phyloP scores from a whole-genome alignment of 1,140 invertebrate genomes.

The Mylabris phalerata region DNA sequence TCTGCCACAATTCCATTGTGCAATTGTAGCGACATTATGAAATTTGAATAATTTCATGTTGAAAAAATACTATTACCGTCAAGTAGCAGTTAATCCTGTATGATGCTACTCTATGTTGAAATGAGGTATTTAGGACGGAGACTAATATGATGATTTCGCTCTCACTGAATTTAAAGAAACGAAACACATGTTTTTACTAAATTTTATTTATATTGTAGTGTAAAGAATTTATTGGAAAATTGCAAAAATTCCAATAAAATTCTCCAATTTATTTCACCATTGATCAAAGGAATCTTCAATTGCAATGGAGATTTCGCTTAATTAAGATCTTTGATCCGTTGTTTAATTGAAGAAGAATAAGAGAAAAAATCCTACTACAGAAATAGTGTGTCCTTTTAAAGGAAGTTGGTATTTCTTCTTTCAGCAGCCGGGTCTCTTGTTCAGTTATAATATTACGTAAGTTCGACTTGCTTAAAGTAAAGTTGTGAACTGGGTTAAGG shows the following conservation, averaged over 20 bases:
- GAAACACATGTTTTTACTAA: no score
- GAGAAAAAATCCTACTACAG: no score
- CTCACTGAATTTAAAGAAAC: conserved; percentile 1
- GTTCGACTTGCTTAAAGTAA: conserved; percentile 22
- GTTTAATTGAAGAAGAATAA: no score
- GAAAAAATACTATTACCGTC: no score
- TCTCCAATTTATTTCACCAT: no score
- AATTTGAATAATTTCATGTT: no score
- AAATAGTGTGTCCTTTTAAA: conserved; percentile 27
- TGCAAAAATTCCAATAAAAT: not conserved
- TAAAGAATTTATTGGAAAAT: not conserved
- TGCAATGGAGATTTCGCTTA: no score
- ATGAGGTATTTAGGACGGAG: conserved; percentile 9
- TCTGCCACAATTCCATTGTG: no score
- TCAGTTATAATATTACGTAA: conserved; percentile 26
- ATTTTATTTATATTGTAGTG: not conserved
- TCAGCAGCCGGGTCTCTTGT: conserved; percentile 1
- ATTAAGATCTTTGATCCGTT: no score
- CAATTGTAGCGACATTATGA: no score
- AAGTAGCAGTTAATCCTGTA: no score
- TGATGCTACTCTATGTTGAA: not conserved
- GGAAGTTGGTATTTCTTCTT: conserved; percentile 33
- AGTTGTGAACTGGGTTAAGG: conserved; percentile 24
- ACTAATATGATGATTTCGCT: conserved; percentile 8
- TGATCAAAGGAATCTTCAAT: no score